These are phyloP conservation scores for Stercorarius parasiticus DNA, from an alignment of 2,113 vertebrate genomes.

Conservation along the genomic window DNA sequence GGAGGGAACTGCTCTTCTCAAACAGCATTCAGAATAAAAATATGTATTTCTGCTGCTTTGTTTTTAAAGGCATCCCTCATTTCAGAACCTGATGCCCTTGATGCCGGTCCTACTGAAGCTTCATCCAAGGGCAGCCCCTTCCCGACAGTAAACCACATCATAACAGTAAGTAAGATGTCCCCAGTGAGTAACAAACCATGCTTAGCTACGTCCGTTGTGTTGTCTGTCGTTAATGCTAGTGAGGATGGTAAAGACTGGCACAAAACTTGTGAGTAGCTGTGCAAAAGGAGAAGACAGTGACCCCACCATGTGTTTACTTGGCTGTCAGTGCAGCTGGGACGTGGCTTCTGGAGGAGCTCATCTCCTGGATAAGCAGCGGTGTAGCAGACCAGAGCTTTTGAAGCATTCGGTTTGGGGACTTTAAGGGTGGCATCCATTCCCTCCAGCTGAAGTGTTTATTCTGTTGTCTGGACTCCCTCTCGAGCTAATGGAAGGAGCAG, in stretches of 20 bases:
- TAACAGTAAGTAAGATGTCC: conserved; percentile 72
- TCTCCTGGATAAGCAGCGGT: neutral
- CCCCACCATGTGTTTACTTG: neutral
- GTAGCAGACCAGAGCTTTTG: neutral
- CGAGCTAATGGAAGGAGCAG: neutral
- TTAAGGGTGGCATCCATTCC: neutral
- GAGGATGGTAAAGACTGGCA: neutral
- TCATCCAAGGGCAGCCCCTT: conserved; percentile 55
- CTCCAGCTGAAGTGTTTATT: neutral
- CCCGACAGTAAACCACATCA: conserved; percentile 60
- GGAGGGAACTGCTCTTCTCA: neutral
- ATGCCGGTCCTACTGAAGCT: conserved; percentile 36
- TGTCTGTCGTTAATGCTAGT: neutral
- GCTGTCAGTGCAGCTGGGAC: neutral
- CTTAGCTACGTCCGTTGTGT: neutral
- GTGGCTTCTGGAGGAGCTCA: neutral
- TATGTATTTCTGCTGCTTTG: neutral
- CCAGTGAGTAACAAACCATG: neutral
- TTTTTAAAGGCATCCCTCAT: conserved; percentile 37
- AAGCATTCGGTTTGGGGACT: neutral
- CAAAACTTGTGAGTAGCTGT: neutral
- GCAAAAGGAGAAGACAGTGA: neutral
- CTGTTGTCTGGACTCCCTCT: neutral
- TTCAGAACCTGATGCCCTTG: neutral
- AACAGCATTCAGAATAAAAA: neutral